Percentiles rank a stretch among this genome's conserved stretches.
These are phyloP conservation scores for Drosophila maculinotata DNA, from an alignment of 2,888 invertebrate species.

Conservation along the genomic window DNA sequence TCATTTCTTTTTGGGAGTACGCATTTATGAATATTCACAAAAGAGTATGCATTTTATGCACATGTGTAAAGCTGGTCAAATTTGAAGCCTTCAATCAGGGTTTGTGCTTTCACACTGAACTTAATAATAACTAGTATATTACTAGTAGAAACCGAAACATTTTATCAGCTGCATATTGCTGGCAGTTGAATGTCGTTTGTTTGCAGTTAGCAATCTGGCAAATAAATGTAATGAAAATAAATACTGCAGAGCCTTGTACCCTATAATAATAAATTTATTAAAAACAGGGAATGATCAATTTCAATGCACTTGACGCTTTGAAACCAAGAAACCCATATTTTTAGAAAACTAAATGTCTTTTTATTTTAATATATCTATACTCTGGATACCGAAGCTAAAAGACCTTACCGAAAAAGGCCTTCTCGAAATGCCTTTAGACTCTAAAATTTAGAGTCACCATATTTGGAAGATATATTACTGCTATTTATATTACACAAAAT, in stretches of 20 bases:
- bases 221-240: neutral
- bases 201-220: constrained; percentile 10
- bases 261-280: neutral
- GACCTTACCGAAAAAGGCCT: too few species aligned
- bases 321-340: neutral
- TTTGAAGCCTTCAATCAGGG: constrained; percentile 51
- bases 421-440: too few species aligned
- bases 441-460: too few species aligned
- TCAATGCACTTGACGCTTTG: neutral
- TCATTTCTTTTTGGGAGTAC: neutral
- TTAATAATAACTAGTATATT: too few species aligned
- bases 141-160: constrained; percentile 26
- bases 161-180: constrained; percentile 44
- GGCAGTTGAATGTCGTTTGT: constrained; percentile 46
- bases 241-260: neutral
- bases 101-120: constrained; percentile 7
- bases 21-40: too few species aligned
- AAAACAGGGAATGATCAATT: neutral
- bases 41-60: too few species aligned
- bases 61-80: too few species aligned
- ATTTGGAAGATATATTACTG: too few species aligned
- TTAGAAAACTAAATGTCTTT: too few species aligned
- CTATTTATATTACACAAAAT: too few species aligned
- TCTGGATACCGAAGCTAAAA: too few species aligned
- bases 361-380: too few species aligned